A percentile compares a stretch with the other conserved stretches of the same genome.
Conservation (phyloP, 1,140 invertebrate genomes). For the Lasioglossum baleicum region DNA sequence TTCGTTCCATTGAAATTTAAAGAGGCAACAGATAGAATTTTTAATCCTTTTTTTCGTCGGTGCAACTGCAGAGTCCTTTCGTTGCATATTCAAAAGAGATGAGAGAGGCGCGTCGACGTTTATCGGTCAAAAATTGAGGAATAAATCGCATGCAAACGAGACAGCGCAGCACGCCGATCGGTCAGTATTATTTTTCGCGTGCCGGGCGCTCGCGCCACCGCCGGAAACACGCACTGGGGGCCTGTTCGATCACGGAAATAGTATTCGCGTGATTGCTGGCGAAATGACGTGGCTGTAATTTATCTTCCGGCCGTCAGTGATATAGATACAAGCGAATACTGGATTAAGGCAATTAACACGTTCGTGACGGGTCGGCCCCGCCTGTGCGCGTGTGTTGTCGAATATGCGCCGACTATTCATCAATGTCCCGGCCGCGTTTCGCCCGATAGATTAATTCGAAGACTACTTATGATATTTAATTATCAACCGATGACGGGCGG, state of each 20-base stretch:
- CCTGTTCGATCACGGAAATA: conserved; percentile 8
- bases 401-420: conserved; percentile 26
- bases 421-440: conserved; percentile 16
- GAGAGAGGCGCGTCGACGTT: neutral
- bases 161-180: neutral
- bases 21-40: neutral
- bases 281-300: conserved; percentile 27
- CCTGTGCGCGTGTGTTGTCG: neutral
- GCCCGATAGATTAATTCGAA: conserved; percentile 25
- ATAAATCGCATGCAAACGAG: neutral
- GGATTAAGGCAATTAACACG: conserved; percentile 49
- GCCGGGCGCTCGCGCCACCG: too few relatives aligned
- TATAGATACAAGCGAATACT: conserved; percentile 44
- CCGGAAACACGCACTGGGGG: neutral
- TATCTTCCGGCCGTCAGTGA: conserved; percentile 37
- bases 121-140: neutral
- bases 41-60: neutral
- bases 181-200: conserved; percentile 24
- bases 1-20: neutral
- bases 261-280: conserved; percentile 30
- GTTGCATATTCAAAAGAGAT: neutral
- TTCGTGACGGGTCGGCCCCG: neutral
- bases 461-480: conserved; percentile 12
- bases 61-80: too few relatives aligned
- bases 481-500: neutral